Conservation (phyloP, 2,888 invertebrate species). For the Osmoderma eremita region DNA sequence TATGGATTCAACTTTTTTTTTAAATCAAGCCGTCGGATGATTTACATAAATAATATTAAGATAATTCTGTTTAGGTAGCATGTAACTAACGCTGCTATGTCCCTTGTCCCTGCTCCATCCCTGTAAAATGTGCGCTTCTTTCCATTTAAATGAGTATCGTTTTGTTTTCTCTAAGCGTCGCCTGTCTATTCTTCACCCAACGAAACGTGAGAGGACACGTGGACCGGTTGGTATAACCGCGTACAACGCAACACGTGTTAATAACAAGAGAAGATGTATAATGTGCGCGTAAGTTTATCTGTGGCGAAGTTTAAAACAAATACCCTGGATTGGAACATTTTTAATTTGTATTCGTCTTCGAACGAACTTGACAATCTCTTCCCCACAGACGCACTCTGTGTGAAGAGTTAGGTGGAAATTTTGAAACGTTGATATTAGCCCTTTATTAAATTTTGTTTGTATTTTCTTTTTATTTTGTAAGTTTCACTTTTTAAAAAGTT, state of each 20-base stretch:
- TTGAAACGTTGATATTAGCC: too few relatives aligned
- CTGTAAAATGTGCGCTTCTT: constrained; percentile 1
- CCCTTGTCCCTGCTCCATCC: neutral
- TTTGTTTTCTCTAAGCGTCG: constrained; percentile 4
- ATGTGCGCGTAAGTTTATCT: too few relatives aligned
- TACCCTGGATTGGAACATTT: too few relatives aligned
- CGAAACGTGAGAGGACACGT: constrained; percentile 18
- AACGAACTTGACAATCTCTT: too few relatives aligned
- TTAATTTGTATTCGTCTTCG: too few relatives aligned
- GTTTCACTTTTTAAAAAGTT: too few relatives aligned
- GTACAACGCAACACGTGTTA: constrained; percentile 30
- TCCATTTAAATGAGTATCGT: constrained; percentile 25
- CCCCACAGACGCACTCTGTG: too few relatives aligned
- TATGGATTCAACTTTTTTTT: constrained; percentile 29
- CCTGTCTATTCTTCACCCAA: neutral
- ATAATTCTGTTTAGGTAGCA: constrained; percentile 17
- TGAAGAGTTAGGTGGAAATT: too few relatives aligned
- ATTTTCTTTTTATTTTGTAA: too few relatives aligned
- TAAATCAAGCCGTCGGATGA: constrained; percentile 20
- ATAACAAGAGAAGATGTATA: neutral
- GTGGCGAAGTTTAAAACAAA: too few relatives aligned
- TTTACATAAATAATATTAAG: constrained; percentile 34
- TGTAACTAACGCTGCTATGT: neutral
- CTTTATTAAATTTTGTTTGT: too few relatives aligned
- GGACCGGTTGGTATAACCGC: too few relatives aligned